phyloP scores from a whole-genome alignment of 2,113 vertebrate species.

The western clawed frog (Xenopus tropicalis) region UCB_Xtro_10.0 CM004443.2:128462001-128462500 shows the following conservation, averaged over 20 bases:
- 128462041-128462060: too few relatives aligned
- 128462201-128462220: constrained; percentile 72
- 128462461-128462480: constrained; percentile 76
- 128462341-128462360: constrained; percentile 69
- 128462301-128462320: constrained; percentile 76
- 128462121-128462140: background rate
- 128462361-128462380: constrained; percentile 71
- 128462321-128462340: constrained; percentile 61
- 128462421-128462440: constrained; percentile 67
- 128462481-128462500: constrained; percentile 70
- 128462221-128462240: constrained; percentile 68
- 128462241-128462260: constrained; percentile 74
- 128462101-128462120: background rate
- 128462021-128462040: too few relatives aligned
- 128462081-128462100: background rate
- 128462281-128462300: constrained; percentile 67
- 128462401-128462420: constrained; percentile 83
- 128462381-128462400: constrained; percentile 64
- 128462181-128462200: constrained; percentile 72
- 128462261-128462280: constrained; percentile 67
- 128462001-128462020: too few relatives aligned
- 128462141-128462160: constrained; percentile 16
- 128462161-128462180: background rate
- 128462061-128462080: background rate
- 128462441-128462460: constrained; percentile 65